Conservation (phyloP, 1,140 invertebrate genomes). For the Ips nitidus region DNA sequence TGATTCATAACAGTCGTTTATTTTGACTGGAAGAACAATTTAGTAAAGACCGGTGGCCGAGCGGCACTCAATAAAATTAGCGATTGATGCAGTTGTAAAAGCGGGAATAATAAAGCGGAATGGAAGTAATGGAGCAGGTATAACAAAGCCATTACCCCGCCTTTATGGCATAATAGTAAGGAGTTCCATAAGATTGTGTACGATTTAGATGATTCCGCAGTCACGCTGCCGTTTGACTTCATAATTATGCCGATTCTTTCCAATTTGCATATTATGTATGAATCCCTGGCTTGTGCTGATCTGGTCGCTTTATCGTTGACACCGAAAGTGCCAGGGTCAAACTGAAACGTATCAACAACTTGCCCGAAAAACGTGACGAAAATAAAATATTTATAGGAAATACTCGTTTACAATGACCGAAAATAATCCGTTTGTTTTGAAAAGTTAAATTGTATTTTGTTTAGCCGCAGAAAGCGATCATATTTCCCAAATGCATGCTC, state of each 20-base stretch:
- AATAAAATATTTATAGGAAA: conserved; percentile 9
- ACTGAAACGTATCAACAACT: no score
- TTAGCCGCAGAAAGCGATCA: conserved; percentile 24
- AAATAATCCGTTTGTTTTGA: conserved; percentile 39
- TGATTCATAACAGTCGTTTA: background rate
- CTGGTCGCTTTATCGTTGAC: no score
- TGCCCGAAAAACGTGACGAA: no score
- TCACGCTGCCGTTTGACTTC: conserved; percentile 34
- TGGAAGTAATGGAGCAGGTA: conserved; percentile 43
- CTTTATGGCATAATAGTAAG: conserved; percentile 44
- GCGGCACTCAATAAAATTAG: conserved; percentile 40
- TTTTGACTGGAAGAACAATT: conserved; percentile 14
- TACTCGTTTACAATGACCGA: conserved; percentile 14
- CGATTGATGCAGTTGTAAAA: conserved; percentile 36
- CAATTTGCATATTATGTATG: conserved; percentile 11
- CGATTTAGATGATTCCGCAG: conserved; percentile 36
- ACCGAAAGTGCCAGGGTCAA: no score
- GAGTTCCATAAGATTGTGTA: conserved; percentile 42
- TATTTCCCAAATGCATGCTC: conserved; percentile 20
- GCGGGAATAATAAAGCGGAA: conserved; percentile 42
- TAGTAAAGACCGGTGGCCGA: conserved; percentile 37
- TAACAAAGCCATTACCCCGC: conserved; percentile 45
- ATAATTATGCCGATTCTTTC: conserved; percentile 23
- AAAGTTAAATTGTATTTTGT: conserved; percentile 37
- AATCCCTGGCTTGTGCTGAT: no score